A percentile compares a stretch with the other conserved stretches of the same genome.
Conservation (phyloP, 2,797 vertebrate genomes). For the Podarcis lilfordi region DNA sequence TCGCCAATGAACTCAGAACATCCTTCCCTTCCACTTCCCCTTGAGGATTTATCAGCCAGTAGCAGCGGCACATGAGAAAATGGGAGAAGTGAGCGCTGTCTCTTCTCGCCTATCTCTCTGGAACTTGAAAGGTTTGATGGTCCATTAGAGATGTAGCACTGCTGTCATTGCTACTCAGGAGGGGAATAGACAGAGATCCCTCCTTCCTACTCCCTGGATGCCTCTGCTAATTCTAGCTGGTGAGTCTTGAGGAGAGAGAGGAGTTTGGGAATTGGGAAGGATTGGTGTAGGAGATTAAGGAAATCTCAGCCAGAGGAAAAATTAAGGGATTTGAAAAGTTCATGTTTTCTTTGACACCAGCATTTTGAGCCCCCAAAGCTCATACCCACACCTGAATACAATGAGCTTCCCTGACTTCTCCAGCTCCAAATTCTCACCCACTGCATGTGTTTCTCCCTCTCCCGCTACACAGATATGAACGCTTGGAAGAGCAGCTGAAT, state of each 20-base stretch:
- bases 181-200: neutral
- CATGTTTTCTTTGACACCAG: neutral
- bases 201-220: neutral
- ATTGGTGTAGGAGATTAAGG: neutral
- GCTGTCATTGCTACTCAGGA: neutral
- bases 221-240: neutral
- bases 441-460: neutral
- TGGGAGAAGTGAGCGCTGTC: no score
- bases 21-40: no score
- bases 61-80: no score
- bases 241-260: neutral
- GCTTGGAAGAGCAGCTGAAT: constrained; percentile 96
- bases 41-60: neutral
- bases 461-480: constrained; percentile 85
- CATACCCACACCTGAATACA: neutral
- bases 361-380: neutral
- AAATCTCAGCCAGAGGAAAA: neutral
- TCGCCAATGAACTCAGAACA: no score
- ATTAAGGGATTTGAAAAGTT: no score
- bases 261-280: neutral
- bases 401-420: neutral
- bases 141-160: neutral
- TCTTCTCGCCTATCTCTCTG: neutral
- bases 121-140: neutral
- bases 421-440: neutral